Evolutionary conservation across 2,888 invertebrate genomes (phyloP), one percentile per base, ranked within the genome.

Genomic region (Zhengitettix transpicula): DNA sequence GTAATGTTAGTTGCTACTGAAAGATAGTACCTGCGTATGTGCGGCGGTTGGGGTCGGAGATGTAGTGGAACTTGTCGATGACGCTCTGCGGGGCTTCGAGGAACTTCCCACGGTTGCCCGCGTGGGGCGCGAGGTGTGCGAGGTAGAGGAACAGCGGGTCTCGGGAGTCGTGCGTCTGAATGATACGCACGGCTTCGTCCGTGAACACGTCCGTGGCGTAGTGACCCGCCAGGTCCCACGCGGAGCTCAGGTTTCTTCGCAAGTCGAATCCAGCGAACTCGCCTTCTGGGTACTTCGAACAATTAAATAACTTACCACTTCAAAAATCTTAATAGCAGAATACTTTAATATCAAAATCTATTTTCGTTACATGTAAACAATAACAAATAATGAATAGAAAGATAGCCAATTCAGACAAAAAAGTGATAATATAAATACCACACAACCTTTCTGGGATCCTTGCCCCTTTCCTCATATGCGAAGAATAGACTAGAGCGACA

Each of bases 71-170:
- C 61, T 80, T 79, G 52, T 82, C 73, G 5, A 89, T 79, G 47
- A 80, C 79, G 62, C 83, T 80, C 42, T 79, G 77, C 0, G 78
- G 78, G 1, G 77, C 89, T 69, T 90, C 87, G 61, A 90, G 71
- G 0, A 79, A 78, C 12, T 84, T 80, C 57, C 83, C 84, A 0
- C 76, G 75, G 67, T 89, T 89, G 9, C 80, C 86, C 0, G 85
- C 78, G 70, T 95, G 95, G 0, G 87, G 83, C 0, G 92, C 92
- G 54, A 84, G 75, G 71, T 93, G 91, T 0, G 84, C 80, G 54
- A 95, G 68, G 73, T 89, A 81, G 63, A 95, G 73, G 68, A 91
- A 92, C 61, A 95, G 72, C 0, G 94, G 91, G 10, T 61, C 52
- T 66, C 67, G 59, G 14, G 65, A 64, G 53, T 70, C 67, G 59